These are phyloP conservation scores for Platichthys stellatus DNA, from an alignment of 2,113 vertebrate genomes.

Conservation along the genomic window DNA sequence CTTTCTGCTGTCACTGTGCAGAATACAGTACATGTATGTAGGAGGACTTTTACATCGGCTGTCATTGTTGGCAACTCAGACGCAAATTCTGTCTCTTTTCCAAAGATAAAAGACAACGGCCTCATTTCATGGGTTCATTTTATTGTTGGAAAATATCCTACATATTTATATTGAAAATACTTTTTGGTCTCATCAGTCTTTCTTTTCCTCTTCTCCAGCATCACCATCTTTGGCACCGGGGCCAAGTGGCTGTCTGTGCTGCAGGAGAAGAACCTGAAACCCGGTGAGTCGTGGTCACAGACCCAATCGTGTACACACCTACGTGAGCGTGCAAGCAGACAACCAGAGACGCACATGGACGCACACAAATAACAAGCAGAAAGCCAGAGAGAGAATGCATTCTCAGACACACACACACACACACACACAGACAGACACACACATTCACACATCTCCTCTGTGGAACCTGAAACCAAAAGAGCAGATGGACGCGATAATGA, in stretches of 20 bases:
- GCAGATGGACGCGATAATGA: conserved; percentile 59
- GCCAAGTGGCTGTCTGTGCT: conserved; percentile 96
- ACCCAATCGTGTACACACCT: neutral
- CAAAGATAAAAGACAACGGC: conserved; percentile 2
- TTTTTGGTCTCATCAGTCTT: neutral
- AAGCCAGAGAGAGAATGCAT: neutral
- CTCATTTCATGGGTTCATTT: neutral
- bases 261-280: conserved; percentile 91
- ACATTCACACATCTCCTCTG: neutral
- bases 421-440: too few relatives aligned
- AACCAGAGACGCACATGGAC: conserved; percentile 28
- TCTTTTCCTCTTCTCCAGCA: conserved; percentile 77
- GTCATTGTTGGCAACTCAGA: conserved; percentile 33
- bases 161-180: neutral
- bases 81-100: conserved; percentile 10
- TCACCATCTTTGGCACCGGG: conserved; percentile 94
- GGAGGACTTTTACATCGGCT: conserved; percentile 43
- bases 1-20: conserved; percentile 53
- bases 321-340: conserved; percentile 1
- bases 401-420: neutral
- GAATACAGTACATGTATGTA: conserved; percentile 34
- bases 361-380: conserved; percentile 37
- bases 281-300: conserved; percentile 83
- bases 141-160: neutral
- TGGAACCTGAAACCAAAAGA: conserved; percentile 32